Evolutionary conservation across 1,140 invertebrate genomes (phyloP), one percentile per base, ranked within the genome.

Genomic region (Marisa cornuarietis): DNA sequence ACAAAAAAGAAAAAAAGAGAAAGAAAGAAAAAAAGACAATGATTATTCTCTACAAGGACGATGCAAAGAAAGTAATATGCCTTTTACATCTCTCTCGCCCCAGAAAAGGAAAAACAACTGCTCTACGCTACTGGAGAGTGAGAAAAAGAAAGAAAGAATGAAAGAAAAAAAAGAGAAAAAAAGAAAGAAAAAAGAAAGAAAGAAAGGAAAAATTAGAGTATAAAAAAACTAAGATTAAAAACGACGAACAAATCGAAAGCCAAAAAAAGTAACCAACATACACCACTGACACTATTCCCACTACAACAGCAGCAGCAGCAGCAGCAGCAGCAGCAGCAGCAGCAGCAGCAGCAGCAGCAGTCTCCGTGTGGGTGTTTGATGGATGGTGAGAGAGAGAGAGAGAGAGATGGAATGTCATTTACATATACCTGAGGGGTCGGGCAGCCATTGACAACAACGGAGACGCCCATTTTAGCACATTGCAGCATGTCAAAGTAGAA

Each of bases 351-450:
- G 10, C 63, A 22, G 6, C 31, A 42, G 6, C 6, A 42, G 6
- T 42, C 31, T 6, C 31, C 31, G 31, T 63, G 62, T 42, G 65
- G 52, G 65, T 26, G 42, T 63, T 61, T 52, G 73, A 42, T 42
- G 5, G 51, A 16, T 18, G 26, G 61, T 13, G 52, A 16, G 22
- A 58, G 61, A 13, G 42, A 1, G 61, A 24, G 62, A 42, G 42
- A 68, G 22, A 22, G 42, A 71, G 18, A 71, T 4, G 26, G 61
- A 10, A 74, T 20, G 24, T 26, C 76, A 52, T 42, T 26, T n/a
- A 58, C 31, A 80, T 77, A 85, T 91, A 95, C 95, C 92, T 98
- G 96, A 18, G 94, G 93, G 6, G 97, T 98, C 5, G 93, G 92
- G 89, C 97, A 99, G 3, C 95, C 95, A 13, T 79, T 71, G 51